Evolutionary conservation across 2,888 invertebrate species (phyloP), one percentile per base, ranked within the genome.

Genomic region (Nudaria mundana): DNA sequence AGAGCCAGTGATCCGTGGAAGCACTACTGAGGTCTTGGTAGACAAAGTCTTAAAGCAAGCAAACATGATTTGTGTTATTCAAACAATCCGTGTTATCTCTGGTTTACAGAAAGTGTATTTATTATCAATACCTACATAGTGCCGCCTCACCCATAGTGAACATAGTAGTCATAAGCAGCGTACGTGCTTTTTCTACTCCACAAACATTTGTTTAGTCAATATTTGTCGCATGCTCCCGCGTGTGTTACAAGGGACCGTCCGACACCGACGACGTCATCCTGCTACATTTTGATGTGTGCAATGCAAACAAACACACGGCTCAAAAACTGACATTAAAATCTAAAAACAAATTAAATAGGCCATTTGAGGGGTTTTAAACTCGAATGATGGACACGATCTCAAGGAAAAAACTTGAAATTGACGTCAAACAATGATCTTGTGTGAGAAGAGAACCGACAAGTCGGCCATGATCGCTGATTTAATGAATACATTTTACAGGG

Each of bases 401-500:
- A 56, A 56, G 47, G 44, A 59, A 54, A 32, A 47, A 56, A 61
- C 56, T 51, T 56, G 48, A 60, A 63, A 64, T 63, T 52, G 50
- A 65, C 54, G 59, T 61, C 58, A 63, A 66, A 63, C 56, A 60
- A 64, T 57, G 56, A 63, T 64, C 58, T 61, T 48, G 45, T 46
- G 45, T 46, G 55, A 64, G 66, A 65, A 73, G 69, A 68, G 71
- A 60, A 39, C 48, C 55, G 47, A 48, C 62, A 43, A 66, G 60
- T 69, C 63, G 72, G 64, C 64, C 54, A 61, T 70, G 71, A 71
- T 81, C 73, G 72, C 63, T 76, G 85, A 76, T 81, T 86, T 74
- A 81, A 84, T 86, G 80, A 83, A 83, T 83, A 82, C 58, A 80
- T 82, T 83, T 82, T 81, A 82, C 80, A 79, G 76, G 72, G 68